These are phyloP conservation scores for Lepidostoma basale DNA, from an alignment of 1,140 invertebrate species.

Conservation along the genomic window DNA sequence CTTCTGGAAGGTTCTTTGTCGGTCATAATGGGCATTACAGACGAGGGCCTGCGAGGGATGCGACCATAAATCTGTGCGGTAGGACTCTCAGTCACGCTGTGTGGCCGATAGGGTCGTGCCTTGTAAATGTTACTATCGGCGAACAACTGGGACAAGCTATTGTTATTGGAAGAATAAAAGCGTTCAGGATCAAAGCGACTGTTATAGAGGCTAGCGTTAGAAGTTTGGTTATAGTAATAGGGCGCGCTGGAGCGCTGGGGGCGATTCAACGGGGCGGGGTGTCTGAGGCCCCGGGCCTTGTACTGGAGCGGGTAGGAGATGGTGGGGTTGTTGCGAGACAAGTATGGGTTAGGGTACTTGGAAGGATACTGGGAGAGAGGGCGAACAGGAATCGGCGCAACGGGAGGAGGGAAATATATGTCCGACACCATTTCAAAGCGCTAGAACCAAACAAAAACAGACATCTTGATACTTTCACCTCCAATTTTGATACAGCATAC, in stretches of 20 bases:
- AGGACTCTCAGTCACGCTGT: constrained; percentile 37
- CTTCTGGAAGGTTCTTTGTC: constrained; percentile 15
- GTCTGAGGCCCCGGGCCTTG: constrained; percentile 25
- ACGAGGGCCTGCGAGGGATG: constrained; percentile 36
- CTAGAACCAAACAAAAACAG: constrained; percentile 59
- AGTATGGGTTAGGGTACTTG: constrained; percentile 52
- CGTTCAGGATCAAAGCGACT: constrained; percentile 16
- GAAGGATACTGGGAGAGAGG: constrained; percentile 24
- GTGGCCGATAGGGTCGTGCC: constrained; percentile 38
- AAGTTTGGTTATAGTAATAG: constrained; percentile 40
- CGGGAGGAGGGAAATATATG: constrained; percentile 63
- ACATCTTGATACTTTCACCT: constrained; percentile 22
- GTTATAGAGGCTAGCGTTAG: constrained; percentile 24
- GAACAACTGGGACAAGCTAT: constrained; percentile 37
- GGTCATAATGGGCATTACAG: constrained; percentile 36
- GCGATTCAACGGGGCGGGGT: constrained; percentile 30
- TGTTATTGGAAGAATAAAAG: constrained; percentile 20
- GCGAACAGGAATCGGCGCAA: constrained; percentile 52
- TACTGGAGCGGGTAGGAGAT: constrained; percentile 55
- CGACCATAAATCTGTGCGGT: constrained; percentile 1
- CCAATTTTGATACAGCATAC: constrained; percentile 3
- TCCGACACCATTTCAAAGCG: constrained; percentile 77
- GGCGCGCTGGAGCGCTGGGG: constrained; percentile 21
- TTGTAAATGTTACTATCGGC: constrained; percentile 38
- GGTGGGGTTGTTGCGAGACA: constrained; percentile 52